A percentile compares a stretch with the other conserved stretches of the same genome.
Conservation (phyloP, 2,888 invertebrate genomes). For the Miltochrista miniata region DNA sequence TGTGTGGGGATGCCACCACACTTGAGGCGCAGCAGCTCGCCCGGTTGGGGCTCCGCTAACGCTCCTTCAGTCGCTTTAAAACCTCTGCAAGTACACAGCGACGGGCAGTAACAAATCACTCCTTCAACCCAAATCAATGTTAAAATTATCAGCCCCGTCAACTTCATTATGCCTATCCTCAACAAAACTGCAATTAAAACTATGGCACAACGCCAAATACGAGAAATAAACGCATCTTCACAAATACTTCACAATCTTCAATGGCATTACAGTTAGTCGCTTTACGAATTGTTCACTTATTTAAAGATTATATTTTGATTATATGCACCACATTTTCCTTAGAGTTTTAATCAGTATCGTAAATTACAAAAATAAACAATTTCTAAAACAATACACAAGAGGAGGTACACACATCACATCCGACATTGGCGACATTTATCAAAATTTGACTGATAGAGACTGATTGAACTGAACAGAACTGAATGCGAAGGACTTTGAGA, state of each 20-base stretch:
- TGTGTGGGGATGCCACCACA: conserved; percentile 85
- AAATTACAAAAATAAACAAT: conserved; percentile 71
- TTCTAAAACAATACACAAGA: conserved; percentile 52
- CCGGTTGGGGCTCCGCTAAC: conserved; percentile 78
- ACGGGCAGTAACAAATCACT: conserved; percentile 66
- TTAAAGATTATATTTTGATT: conserved; percentile 29
- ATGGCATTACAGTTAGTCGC: conserved; percentile 39
- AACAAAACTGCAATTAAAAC: conserved; percentile 65
- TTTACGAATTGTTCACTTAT: conserved; percentile 20
- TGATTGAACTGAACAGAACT: conserved; percentile 1
- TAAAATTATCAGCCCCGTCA: conserved; percentile 54
- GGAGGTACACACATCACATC: conserved; percentile 38
- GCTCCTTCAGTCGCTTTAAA: conserved; percentile 80
- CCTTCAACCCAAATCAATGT: conserved; percentile 50
- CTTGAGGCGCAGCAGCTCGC: conserved; percentile 84
- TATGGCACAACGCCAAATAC: conserved; percentile 80
- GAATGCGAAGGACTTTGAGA: too few relatives aligned
- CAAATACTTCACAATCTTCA: conserved; percentile 61
- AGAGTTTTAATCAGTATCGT: conserved; percentile 36
- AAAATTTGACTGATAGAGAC: conserved; percentile 54
- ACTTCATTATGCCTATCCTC: conserved; percentile 67
- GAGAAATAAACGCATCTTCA: conserved; percentile 77
- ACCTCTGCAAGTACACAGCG: conserved; percentile 83
- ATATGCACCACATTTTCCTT: conserved; percentile 41
- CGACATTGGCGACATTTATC: conserved; percentile 72